phyloP scores from a whole-genome alignment of 2,797 vertebrate species.

The Peromyscus attwateri region DNA sequence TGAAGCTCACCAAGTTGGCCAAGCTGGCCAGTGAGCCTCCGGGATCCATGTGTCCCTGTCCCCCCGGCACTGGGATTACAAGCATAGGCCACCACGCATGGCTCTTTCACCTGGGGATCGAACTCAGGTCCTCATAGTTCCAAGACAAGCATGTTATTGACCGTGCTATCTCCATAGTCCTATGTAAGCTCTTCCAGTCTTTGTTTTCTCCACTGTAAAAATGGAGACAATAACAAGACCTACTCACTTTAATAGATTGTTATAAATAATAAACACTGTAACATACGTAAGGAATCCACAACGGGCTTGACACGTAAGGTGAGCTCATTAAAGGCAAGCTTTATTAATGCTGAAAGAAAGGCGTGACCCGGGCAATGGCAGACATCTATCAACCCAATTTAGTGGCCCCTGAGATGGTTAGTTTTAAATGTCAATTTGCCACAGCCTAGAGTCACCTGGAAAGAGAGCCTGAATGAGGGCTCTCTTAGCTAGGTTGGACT shows the following conservation, averaged over 20 bases:
- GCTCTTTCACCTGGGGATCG: neutral
- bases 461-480: neutral
- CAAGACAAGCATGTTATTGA: neutral
- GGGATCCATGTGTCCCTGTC: neutral
- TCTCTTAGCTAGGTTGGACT: neutral
- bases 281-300: neutral
- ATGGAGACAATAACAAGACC: neutral
- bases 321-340: neutral
- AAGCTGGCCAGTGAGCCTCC: neutral
- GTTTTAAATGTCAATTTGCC: neutral
- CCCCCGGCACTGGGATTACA: neutral
- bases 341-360: neutral
- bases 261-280: neutral
- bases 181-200: neutral
- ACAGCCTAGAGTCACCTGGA: neutral
- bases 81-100: neutral
- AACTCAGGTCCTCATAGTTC: neutral
- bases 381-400: neutral
- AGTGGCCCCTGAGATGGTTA: neutral
- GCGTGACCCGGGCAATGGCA: neutral
- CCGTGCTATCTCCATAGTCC: neutral
- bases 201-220: neutral
- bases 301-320: neutral
- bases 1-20: neutral
- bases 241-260: neutral